A percentile compares a stretch with the other conserved stretches of the same genome.
Evolutionary conservation across 2,888 invertebrate genomes (phyloP).

Genomic region (Argyra leucocephala): DNA sequence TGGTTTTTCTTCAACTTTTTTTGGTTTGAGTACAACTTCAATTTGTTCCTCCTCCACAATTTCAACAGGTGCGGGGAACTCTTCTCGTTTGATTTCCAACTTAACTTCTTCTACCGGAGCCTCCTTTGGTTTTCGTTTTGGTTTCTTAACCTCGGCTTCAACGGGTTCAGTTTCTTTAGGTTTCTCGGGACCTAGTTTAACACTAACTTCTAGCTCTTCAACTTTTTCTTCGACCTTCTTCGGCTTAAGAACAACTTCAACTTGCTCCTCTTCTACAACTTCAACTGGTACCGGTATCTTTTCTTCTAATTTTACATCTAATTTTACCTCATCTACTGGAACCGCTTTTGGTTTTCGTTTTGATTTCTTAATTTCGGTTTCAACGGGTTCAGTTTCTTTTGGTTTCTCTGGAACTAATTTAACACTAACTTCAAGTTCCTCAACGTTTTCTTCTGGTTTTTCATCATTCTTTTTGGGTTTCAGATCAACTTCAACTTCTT

Average conservation of each 20-base stretch:
- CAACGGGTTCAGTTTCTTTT: constrained; percentile 29
- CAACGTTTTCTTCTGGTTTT: constrained; percentile 20
- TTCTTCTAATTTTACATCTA: constrained; percentile 30
- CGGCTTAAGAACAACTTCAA: constrained; percentile 30
- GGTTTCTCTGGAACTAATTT: constrained; percentile 27
- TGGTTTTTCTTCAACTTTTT: constrained; percentile 35
- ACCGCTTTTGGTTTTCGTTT: constrained; percentile 31
- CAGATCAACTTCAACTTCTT: constrained; percentile 32
- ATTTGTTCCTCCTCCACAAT: constrained; percentile 25
- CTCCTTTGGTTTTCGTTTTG: neutral
- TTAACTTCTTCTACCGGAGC: constrained; percentile 5
- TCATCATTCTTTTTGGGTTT: constrained; percentile 15
- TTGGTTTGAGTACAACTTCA: constrained; percentile 32
- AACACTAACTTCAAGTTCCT: constrained; percentile 14
- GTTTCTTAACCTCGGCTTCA: neutral
- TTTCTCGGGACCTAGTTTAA: constrained; percentile 29
- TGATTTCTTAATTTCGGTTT: constrained; percentile 16
- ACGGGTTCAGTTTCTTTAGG: constrained; percentile 29
- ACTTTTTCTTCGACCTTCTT: constrained; percentile 21
- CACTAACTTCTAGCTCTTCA: constrained; percentile 29
- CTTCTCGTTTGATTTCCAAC: constrained; percentile 7
- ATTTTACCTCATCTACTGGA: constrained; percentile 26
- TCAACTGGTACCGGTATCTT: constrained; percentile 32
- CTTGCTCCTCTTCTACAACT: constrained; percentile 31
- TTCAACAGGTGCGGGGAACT: constrained; percentile 15